Percentiles rank a stretch among this genome's conserved stretches.
These are phyloP conservation scores for Heliconius hermathena DNA, from an alignment of 1,140 invertebrate genomes.

Conservation along the genomic window DNA sequence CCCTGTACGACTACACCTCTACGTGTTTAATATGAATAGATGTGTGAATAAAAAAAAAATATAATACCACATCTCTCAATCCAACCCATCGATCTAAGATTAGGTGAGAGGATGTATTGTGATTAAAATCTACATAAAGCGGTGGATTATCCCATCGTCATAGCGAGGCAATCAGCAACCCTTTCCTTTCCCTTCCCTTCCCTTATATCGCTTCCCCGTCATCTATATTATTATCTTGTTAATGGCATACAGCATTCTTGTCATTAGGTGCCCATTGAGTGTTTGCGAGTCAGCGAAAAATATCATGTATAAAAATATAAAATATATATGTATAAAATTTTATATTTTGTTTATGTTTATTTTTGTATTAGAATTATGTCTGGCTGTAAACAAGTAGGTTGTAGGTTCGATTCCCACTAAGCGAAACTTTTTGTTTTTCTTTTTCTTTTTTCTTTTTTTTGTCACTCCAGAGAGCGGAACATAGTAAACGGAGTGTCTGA, in stretches of 20 bases:
- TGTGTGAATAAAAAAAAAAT: background rate
- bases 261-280: slow-evolving; percentile 8
- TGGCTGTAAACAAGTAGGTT: too few species aligned
- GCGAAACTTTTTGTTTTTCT: too few species aligned
- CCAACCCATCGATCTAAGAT: slow-evolving; percentile 11
- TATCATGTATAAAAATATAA: too few species aligned
- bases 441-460: too few species aligned
- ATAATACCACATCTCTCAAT: background rate
- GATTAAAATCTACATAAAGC: slow-evolving; percentile 47
- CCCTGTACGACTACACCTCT: too few species aligned
- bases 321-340: background rate
- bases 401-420: too few species aligned
- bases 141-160: slow-evolving; percentile 43
- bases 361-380: too few species aligned
- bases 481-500: too few species aligned
- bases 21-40: background rate
- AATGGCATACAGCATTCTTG: slow-evolving; percentile 12
- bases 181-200: background rate
- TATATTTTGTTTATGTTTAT: too few species aligned
- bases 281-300: background rate
- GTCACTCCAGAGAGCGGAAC: too few species aligned
- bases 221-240: background rate
- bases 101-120: slow-evolving; percentile 30
- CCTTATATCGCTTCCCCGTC: background rate
- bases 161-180: slow-evolving; percentile 29